Conservation (phyloP, 2,797 vertebrate species). For the Choloepus didactylus region DNA sequence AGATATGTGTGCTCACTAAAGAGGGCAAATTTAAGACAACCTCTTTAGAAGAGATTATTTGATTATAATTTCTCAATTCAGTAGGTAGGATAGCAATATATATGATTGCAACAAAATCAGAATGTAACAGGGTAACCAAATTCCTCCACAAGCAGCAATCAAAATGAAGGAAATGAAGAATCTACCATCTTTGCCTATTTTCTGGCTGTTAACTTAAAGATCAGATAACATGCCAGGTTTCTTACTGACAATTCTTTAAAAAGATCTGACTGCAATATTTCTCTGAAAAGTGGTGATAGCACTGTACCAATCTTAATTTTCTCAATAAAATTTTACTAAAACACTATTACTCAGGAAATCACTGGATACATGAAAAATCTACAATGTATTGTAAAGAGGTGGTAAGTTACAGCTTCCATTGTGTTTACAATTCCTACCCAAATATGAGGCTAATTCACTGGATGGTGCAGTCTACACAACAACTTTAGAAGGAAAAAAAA, state of each 20-base stretch:
- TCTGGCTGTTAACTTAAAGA: not conserved
- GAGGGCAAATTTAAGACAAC: not conserved
- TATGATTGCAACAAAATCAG: not conserved
- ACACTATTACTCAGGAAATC: slow-evolving; percentile 21
- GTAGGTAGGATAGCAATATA: not conserved
- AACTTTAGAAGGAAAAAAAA: not conserved
- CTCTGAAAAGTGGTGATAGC: not conserved
- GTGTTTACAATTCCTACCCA: not conserved
- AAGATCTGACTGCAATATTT: not conserved
- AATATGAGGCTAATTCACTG: not conserved
- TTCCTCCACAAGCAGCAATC: not conserved
- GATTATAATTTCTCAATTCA: slow-evolving; percentile 2
- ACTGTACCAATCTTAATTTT: not conserved
- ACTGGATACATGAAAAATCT: not conserved
- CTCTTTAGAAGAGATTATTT: not conserved
- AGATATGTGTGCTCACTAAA: not conserved
- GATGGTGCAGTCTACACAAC: not conserved
- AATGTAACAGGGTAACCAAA: not conserved
- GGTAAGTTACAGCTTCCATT: not conserved
- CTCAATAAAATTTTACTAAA: slow-evolving; percentile 29
- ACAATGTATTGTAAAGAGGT: not conserved
- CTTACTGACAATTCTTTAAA: not conserved
- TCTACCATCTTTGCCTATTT: not conserved
- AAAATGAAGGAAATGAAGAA: not conserved
- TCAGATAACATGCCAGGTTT: not conserved